phyloP scores from a whole-genome alignment of 1,140 invertebrate species.

The Drosophila orosa region DNA sequence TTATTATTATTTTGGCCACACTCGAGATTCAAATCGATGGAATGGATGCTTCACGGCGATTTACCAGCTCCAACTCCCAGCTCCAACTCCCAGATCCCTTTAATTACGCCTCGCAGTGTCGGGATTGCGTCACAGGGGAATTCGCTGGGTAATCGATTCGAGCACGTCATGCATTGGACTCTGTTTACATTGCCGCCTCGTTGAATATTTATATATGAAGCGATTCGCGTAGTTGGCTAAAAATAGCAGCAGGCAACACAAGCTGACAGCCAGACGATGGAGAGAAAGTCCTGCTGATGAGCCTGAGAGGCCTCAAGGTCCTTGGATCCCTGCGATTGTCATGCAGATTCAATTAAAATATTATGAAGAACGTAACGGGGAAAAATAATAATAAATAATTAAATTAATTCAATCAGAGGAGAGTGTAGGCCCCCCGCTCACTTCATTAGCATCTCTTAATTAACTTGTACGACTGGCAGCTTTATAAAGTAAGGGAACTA shows the following conservation, averaged over 20 bases:
- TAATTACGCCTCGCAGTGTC: conserved; percentile 61
- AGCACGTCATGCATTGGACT: conserved; percentile 51
- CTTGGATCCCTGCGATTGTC: conserved; percentile 61
- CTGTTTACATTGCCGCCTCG: conserved; percentile 60
- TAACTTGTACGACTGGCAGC: conserved; percentile 56
- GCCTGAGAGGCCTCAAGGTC: conserved; percentile 33
- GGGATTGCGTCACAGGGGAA: conserved; percentile 58
- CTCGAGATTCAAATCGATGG: conserved; percentile 61
- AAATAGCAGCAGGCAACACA: conserved; percentile 54
- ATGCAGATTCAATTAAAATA: conserved; percentile 81
- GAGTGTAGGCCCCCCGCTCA: conserved; percentile 7
- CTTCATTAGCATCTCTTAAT: conserved; percentile 80
- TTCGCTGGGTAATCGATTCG: conserved; percentile 49
- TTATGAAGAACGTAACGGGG: conserved; percentile 27
- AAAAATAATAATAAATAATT: conserved; percentile 10
- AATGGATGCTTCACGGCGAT: conserved; percentile 48
- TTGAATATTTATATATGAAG: conserved; percentile 66
- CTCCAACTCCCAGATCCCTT: conserved; percentile 24
- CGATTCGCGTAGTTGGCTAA: conserved; percentile 62
- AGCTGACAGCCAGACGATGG: conserved; percentile 22
- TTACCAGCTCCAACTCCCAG: conserved; percentile 48
- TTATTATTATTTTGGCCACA: conserved; percentile 48
- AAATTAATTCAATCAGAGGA: conserved; percentile 12
- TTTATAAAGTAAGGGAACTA: conserved; percentile 6
- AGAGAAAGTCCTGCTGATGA: conserved; percentile 26